phyloP scores from a whole-genome alignment of 2,888 invertebrate genomes.

The Pheosia tremula region DNA sequence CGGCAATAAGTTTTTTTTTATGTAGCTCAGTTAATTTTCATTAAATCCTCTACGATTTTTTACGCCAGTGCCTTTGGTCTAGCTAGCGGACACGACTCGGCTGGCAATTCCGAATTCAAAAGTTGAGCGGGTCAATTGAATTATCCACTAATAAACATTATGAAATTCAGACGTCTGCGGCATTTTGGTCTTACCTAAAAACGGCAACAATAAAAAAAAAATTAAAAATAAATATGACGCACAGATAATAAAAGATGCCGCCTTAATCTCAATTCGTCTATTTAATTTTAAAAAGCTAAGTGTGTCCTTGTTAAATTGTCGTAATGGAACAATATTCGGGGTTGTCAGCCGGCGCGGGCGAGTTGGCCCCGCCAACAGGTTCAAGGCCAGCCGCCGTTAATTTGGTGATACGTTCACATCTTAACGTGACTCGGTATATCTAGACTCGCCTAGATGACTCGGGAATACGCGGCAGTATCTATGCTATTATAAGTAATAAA shows the following conservation, averaged over 20 bases:
- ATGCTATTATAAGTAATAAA: neutral
- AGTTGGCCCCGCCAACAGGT: neutral
- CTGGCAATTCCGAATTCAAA: too few species aligned
- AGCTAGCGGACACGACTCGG: too few species aligned
- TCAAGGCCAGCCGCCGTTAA: constrained; percentile 8
- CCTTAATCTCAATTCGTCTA: neutral
- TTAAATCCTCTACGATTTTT: too few species aligned
- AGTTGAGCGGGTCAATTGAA: too few species aligned
- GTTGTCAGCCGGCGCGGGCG: constrained; percentile 6
- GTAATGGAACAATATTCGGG: constrained; percentile 8
- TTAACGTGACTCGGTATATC: neutral
- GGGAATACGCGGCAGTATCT: neutral
- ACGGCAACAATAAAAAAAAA: neutral
- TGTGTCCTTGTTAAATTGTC: neutral
- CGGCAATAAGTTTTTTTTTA: neutral
- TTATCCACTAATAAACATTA: too few species aligned
- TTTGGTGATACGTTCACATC: constrained; percentile 6
- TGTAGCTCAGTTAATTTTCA: too few species aligned
- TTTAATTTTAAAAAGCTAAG: neutral
- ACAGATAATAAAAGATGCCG: neutral
- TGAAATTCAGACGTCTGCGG: too few species aligned
- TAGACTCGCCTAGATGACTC: constrained; percentile 1
- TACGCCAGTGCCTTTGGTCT: too few species aligned
- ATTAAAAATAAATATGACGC: neutral
- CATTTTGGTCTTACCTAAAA: too few species aligned